Evolutionary conservation across 2,113 vertebrate species (phyloP).

Genomic region (Ceratotherium simum): DNA sequence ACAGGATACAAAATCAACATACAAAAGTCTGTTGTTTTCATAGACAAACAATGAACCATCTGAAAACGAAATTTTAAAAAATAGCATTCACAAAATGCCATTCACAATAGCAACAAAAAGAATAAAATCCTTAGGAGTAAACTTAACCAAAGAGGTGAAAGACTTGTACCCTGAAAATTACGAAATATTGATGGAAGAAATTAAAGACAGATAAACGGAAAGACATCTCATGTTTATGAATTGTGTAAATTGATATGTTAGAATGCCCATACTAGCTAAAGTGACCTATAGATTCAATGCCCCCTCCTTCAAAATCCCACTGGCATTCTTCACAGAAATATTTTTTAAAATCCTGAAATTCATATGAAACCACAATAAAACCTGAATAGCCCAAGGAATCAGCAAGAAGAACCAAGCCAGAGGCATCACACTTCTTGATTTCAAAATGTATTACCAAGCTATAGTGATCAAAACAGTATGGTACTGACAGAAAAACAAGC

Average conservation of each 20-base stretch:
- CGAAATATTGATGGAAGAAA: background rate
- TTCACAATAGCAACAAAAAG: background rate
- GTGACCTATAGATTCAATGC: background rate
- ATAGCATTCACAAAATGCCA: background rate
- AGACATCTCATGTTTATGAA: background rate
- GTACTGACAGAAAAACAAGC: too few species aligned
- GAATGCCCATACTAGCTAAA: background rate
- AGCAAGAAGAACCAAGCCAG: too few species aligned
- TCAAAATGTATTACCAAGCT: background rate
- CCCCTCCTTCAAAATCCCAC: background rate
- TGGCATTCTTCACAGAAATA: background rate
- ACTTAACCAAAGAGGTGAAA: background rate
- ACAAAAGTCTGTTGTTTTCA: background rate
- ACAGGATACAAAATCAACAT: background rate
- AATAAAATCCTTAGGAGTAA: background rate
- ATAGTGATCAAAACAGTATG: too few species aligned
- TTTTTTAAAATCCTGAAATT: background rate
- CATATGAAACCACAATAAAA: background rate
- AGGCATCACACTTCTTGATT: background rate
- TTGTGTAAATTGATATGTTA: background rate
- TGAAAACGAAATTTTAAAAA: background rate
- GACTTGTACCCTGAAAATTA: background rate
- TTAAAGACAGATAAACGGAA: background rate
- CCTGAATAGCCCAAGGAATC: background rate
- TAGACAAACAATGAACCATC: background rate